Evolutionary conservation across 2,797 vertebrate species (phyloP).

Genomic region (Pagetopsis macropterus): DNA sequence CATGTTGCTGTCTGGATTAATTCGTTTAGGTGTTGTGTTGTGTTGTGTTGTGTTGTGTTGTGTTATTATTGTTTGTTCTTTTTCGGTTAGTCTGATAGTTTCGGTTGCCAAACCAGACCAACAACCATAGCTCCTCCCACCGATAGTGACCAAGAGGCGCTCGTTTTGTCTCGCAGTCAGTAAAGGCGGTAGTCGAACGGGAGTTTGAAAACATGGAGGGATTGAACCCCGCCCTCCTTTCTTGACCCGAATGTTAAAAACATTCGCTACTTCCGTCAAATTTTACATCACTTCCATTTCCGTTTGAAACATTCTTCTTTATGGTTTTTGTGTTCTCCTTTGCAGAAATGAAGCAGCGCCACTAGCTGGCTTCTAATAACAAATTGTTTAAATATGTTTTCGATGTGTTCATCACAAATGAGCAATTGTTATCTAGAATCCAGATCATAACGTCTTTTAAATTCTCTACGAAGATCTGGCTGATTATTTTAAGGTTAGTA

Average conservation of each 20-base stretch:
- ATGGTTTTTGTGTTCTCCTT: not conserved
- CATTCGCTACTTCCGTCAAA: not conserved
- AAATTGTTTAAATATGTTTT: too few species aligned
- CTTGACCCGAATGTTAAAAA: accelerated
- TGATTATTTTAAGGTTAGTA: too few species aligned
- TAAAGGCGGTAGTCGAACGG: not conserved
- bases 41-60: too few species aligned
- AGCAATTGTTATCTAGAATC: too few species aligned
- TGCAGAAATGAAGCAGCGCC: slow-evolving; percentile 17
- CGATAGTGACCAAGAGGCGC: accelerated
- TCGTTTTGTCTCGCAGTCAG: slow-evolving; percentile 16
- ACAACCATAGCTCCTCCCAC: slow-evolving; percentile 25
- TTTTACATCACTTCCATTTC: slow-evolving; percentile 24
- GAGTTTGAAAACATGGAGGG: accelerated
- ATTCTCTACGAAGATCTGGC: not conserved
- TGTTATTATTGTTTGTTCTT: not conserved
- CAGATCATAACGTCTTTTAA: too few species aligned
- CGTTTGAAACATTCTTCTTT: slow-evolving; percentile 20
- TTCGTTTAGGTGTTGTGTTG: not conserved
- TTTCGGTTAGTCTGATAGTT: slow-evolving; percentile 19
- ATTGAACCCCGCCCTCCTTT: slow-evolving; percentile 40
- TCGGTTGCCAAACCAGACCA: slow-evolving; percentile 18
- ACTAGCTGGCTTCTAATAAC: not conserved
- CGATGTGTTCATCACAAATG: too few species aligned
- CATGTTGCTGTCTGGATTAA: slow-evolving; percentile 38